Percentiles rank a stretch among this genome's conserved stretches.
phyloP scores from a whole-genome alignment of 2,888 invertebrate species.

The Phortica okadai region DNA sequence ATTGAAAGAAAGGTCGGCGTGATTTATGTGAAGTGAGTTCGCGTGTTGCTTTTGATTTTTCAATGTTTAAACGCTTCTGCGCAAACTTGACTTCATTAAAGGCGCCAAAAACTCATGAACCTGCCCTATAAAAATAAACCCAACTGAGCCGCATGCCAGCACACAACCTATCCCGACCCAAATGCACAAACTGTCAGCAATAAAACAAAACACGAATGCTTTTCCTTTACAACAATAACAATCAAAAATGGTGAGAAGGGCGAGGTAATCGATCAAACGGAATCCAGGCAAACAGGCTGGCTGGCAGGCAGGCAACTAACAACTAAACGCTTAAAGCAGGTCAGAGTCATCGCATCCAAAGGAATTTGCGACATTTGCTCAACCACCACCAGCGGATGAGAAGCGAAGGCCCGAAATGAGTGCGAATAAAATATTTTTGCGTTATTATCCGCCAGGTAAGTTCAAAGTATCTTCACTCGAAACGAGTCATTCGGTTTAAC shows the following conservation, averaged over 20 bases:
- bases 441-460: constrained; percentile 84
- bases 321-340: constrained; percentile 61
- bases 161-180: constrained; percentile 48
- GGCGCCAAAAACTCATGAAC: neutral
- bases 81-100: neutral
- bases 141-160: neutral
- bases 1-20: too few relatives aligned
- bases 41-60: too few relatives aligned
- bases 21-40: too few relatives aligned
- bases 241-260: neutral
- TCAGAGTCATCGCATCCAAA: constrained; percentile 51
- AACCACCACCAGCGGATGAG: constrained; percentile 30
- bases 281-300: neutral
- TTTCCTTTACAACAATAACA: neutral
- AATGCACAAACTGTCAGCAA: constrained; percentile 46
- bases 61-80: too few relatives aligned
- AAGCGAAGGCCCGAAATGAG: constrained; percentile 82
- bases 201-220: neutral
- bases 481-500: neutral
- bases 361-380: neutral
- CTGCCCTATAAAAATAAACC: neutral
- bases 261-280: constrained; percentile 59
- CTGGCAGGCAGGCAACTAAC: constrained; percentile 50
- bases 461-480: constrained; percentile 36
- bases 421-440: constrained; percentile 82